Conservation (phyloP, 2,113 vertebrate species). For the Tautogolabrus adspersus region DNA sequence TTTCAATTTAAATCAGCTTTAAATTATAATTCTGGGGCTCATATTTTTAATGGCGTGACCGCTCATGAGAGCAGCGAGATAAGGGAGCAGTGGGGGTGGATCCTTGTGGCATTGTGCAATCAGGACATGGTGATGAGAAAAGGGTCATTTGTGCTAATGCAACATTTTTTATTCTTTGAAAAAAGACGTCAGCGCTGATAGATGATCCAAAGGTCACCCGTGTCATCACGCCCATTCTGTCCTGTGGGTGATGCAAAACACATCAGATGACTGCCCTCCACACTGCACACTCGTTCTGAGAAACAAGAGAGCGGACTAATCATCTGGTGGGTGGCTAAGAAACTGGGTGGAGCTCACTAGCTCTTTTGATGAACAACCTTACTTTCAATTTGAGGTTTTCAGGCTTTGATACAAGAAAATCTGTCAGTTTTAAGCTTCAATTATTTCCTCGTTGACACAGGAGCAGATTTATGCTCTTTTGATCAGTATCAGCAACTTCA, state of each 20-base stretch:
- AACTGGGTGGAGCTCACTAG: conserved; percentile 45
- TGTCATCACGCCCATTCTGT: conserved; percentile 69
- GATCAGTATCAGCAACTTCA: conserved; percentile 64
- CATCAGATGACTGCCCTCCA: conserved; percentile 65
- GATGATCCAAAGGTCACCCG: conserved; percentile 70
- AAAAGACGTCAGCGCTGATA: conserved; percentile 56
- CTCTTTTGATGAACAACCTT: conserved; percentile 58
- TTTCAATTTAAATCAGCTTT: conserved; percentile 24
- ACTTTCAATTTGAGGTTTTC: conserved; percentile 18
- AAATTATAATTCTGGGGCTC: conserved; percentile 37
- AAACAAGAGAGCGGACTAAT: conserved; percentile 30
- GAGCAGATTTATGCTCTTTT: conserved; percentile 41
- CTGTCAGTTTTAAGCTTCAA: conserved; percentile 9
- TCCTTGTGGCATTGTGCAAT: conserved; percentile 59
- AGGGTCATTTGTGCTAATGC: conserved; percentile 76
- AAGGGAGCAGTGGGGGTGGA: conserved; percentile 50
- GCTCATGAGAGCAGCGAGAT: conserved; percentile 36
- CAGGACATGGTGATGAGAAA: conserved; percentile 64
- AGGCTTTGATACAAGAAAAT: conserved; percentile 14
- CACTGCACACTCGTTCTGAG: conserved; percentile 35
- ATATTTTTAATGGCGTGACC: conserved; percentile 45
- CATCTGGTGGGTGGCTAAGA: conserved; percentile 52
- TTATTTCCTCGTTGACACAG: background rate
- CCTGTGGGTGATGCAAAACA: conserved; percentile 61
- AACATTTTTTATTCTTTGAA: conserved; percentile 67